Percentiles rank a stretch among this genome's conserved stretches.
These are phyloP conservation scores for Pomacea canaliculata DNA, from an alignment of 2,888 invertebrate genomes.

Conservation along the genomic window DNA sequence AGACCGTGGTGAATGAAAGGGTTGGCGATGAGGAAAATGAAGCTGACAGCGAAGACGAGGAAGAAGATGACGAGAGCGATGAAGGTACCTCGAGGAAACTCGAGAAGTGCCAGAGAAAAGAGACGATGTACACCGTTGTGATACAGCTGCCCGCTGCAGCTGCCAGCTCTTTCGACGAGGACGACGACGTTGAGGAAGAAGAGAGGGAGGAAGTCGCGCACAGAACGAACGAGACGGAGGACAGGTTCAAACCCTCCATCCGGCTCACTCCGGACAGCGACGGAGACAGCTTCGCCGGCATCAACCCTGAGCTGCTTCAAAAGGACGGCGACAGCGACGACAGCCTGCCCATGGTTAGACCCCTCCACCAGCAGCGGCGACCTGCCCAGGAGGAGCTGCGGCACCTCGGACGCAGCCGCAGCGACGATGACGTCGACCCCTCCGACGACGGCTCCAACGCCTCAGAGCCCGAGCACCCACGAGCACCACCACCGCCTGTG, in stretches of 20 bases:
- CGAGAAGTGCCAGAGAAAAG: constrained; percentile 25
- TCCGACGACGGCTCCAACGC: constrained; percentile 15
- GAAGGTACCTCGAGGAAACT: constrained; percentile 37
- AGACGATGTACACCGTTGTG: constrained; percentile 88
- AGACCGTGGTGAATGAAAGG: not conserved
- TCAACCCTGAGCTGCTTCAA: constrained; percentile 28
- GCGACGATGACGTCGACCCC: constrained; percentile 8
- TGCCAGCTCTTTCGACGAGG: constrained; percentile 2
- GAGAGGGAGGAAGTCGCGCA: not conserved
- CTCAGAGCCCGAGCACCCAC: constrained; percentile 18
- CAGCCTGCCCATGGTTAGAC: constrained; percentile 16
- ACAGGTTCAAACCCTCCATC: constrained; percentile 47
- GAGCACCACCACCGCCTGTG: constrained; percentile 32
- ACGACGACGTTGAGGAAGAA: not conserved
- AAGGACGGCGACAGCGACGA: constrained; percentile 24
- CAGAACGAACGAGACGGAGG: not conserved
- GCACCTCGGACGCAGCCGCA: not conserved
- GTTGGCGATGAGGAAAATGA: constrained; percentile 28
- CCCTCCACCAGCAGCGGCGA: constrained; percentile 9
- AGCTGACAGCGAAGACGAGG: constrained; percentile 38
- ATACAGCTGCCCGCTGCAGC: constrained; percentile 77
- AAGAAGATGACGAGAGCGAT: constrained; percentile 25
- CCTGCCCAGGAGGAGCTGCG: constrained; percentile 3
- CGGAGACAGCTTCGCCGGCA: constrained; percentile 41
- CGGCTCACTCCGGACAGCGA: constrained; percentile 73